phyloP scores from a whole-genome alignment of 2,888 invertebrate species.

The Tanytarsus gracilentus region DNA sequence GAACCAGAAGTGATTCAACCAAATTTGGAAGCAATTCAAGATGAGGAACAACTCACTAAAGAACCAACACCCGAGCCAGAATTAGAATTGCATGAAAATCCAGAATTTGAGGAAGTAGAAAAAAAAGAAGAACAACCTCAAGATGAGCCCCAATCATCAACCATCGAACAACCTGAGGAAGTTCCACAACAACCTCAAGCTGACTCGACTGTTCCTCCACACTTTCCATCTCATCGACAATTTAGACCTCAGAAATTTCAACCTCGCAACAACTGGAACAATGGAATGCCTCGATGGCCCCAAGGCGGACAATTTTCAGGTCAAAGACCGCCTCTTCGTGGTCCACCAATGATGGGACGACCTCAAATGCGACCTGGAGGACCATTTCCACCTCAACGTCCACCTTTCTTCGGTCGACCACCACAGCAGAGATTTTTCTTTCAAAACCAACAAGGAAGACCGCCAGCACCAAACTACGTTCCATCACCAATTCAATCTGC shows the following conservation, averaged over 20 bases:
- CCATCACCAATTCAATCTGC: background rate
- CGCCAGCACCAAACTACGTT: constrained; percentile 1
- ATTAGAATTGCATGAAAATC: too few relatives aligned
- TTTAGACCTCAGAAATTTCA: background rate
- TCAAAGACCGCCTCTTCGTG: background rate
- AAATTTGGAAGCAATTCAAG: background rate
- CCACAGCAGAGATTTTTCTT: background rate
- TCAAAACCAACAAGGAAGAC: background rate
- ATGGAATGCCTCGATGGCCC: background rate
- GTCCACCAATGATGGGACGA: background rate
- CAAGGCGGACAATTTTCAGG: background rate
- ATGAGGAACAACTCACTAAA: background rate
- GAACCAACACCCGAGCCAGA: too few relatives aligned
- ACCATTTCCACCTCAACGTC: background rate
- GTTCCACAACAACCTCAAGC: background rate
- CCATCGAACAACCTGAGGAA: background rate
- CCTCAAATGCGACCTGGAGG: background rate
- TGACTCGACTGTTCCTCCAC: too few relatives aligned
- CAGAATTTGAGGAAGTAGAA: too few relatives aligned
- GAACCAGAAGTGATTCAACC: background rate
- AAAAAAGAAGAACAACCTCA: too few relatives aligned
- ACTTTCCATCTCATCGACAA: background rate
- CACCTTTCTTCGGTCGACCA: background rate
- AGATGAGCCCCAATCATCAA: too few relatives aligned
- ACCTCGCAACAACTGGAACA: too few relatives aligned